Percentiles rank a stretch among this genome's conserved stretches.
Evolutionary conservation across 1,140 invertebrate genomes (phyloP).

Genomic region (Heliothis subflexa): DNA sequence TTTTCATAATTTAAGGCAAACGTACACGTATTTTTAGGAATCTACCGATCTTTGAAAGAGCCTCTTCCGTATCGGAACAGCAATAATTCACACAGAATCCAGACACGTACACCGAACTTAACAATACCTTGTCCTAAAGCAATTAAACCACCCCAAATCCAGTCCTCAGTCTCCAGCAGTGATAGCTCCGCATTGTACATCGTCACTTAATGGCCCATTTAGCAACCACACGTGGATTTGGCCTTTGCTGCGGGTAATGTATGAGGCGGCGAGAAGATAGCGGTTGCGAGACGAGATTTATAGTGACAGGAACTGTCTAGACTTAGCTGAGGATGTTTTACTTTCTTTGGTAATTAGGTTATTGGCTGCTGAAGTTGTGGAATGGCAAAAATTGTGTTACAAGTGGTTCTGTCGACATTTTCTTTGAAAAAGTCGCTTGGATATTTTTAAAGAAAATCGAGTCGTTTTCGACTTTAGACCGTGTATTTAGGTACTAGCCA

Average conservation of each 20-base stretch:
- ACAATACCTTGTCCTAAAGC: constrained; percentile 27
- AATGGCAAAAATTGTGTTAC: background rate
- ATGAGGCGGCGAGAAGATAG: constrained; percentile 31
- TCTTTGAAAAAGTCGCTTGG: no score
- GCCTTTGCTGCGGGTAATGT: constrained; percentile 37
- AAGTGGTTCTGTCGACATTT: background rate
- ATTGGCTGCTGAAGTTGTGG: background rate
- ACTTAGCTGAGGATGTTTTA: background rate
- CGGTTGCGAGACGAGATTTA: constrained; percentile 21
- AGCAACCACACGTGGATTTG: constrained; percentile 45
- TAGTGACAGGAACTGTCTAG: constrained; percentile 14
- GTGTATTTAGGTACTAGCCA: no score
- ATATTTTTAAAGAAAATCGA: no score
- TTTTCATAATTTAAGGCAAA: no score
- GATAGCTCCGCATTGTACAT: constrained; percentile 2
- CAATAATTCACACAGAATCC: background rate
- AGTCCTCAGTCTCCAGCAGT: background rate
- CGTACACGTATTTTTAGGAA: no score
- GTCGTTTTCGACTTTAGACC: no score
- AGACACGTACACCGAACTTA: constrained; percentile 22
- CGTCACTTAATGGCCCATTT: constrained; percentile 49
- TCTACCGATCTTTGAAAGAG: no score
- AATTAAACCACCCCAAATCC: constrained; percentile 28
- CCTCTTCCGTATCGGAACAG: background rate
- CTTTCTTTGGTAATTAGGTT: background rate